Conservation (phyloP, 2,113 vertebrate genomes). For the Conger conger region DNA sequence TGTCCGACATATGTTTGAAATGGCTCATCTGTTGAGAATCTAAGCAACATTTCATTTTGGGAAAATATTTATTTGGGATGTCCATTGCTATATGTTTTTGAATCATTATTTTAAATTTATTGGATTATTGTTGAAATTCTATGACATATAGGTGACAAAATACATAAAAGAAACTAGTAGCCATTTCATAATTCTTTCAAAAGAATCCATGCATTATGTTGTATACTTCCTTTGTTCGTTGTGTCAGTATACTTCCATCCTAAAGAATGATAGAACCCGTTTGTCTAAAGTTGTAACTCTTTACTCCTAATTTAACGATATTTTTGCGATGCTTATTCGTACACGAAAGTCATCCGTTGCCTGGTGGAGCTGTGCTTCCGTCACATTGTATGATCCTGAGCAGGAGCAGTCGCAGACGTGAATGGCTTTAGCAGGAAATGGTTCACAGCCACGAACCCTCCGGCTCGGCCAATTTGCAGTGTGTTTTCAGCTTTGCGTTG, state of each 20-base stretch:
- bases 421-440: slow-evolving; percentile 14
- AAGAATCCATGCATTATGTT: background rate
- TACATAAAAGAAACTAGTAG: background rate
- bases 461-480: slow-evolving; percentile 25
- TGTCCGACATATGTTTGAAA: background rate
- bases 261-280: background rate
- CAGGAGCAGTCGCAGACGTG: background rate
- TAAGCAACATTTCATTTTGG: background rate
- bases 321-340: background rate
- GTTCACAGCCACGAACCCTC: slow-evolving; percentile 16
- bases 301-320: background rate
- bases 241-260: background rate
- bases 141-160: background rate
- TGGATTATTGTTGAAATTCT: background rate
- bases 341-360: slow-evolving; percentile 1
- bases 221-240: background rate
- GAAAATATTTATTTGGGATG: background rate
- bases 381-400: slow-evolving; percentile 24
- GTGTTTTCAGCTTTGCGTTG: slow-evolving; percentile 25
- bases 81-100: background rate
- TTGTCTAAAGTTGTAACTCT: background rate
- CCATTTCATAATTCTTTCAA: background rate
- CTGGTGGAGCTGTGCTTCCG: background rate
- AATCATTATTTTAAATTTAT: background rate
- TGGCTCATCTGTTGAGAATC: background rate